These are phyloP conservation scores for Morpho deidamia DNA, from an alignment of 2,888 invertebrate species.

Conservation along the genomic window DNA sequence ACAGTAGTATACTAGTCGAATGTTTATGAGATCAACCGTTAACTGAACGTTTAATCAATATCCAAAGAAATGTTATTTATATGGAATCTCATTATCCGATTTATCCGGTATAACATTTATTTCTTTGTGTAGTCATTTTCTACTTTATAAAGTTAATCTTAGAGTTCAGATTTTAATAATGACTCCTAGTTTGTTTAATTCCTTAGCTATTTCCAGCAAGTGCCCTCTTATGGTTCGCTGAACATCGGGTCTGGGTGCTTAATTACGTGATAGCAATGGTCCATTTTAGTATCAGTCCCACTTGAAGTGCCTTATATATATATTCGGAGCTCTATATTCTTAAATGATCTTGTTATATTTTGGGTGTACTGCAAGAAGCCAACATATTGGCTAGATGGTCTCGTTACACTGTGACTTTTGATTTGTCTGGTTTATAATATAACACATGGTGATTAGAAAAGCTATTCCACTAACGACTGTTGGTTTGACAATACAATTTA, in stretches of 20 bases:
- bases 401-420: constrained; percentile 24
- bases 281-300: constrained; percentile 51
- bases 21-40: background rate
- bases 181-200: constrained; percentile 48
- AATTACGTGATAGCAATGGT: constrained; percentile 71
- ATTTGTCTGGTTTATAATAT: constrained; percentile 20
- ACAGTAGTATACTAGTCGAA: too few relatives aligned
- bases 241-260: constrained; percentile 62
- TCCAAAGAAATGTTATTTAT: constrained; percentile 71
- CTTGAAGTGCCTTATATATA: constrained; percentile 11
- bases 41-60: constrained; percentile 49
- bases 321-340: background rate
- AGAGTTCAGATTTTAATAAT: constrained; percentile 31
- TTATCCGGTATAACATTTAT: constrained; percentile 43
- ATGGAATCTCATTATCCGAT: constrained; percentile 62
- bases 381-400: background rate
- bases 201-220: constrained; percentile 44
- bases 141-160: constrained; percentile 16
- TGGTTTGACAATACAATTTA: constrained; percentile 63
- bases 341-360: background rate
- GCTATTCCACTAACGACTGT: constrained; percentile 45
- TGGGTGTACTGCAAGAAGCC: background rate
- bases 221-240: constrained; percentile 63
- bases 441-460: constrained; percentile 32
- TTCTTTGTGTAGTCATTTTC: constrained; percentile 15